Base-by-base conservation (phyloP, 2,113 vertebrate species). In the Corythornis vintsioides region DNA sequence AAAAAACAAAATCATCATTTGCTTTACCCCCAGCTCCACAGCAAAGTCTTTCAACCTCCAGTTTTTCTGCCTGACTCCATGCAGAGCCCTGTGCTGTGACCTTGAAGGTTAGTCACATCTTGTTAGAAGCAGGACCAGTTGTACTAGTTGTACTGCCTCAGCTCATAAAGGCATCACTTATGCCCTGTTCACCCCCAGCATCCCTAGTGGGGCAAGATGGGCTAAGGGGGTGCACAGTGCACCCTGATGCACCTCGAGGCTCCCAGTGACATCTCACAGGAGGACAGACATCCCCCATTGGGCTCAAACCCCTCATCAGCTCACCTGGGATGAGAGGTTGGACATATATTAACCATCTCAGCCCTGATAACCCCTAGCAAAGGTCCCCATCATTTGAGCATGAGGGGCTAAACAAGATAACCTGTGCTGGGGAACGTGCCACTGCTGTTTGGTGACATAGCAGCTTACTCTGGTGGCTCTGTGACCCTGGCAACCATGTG, bases 191-290 rank as follows among this genome's bases (percentile, higher is more conserved):
- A 26, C 40, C 47, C 3, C 35, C 1, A 1, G 38, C 60, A 65
- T 31, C 24, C 56, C 70, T 28, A 19, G 47, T 6, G 13, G 57
- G 24, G 38, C 48, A 48, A 43, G 40, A 9, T 14, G 45, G 43
- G 33, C 21, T 0, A 0, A 11, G 4, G 13, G 4, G 6, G 12
- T 4, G 4, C 25, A 10, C 31, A 60, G 53, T 9, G 4, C 15
- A 33, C 18, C n/a, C 63, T 9, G 0, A 0, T 43, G 57, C 9
- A 25, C 35, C 77, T 70, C 1, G 0, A 47, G 63, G 66, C 66
- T 56, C 13, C 38, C 45, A 40, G 40, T 33, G 73, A 55, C 77
- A 55, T 24, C 69, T 66, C 18, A 24, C 35, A 31, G 60, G 52
- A 66, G n/a, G n/a, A 48, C 40, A 40, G 26, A 18, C 0, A 1